Percentiles rank a stretch among this genome's conserved stretches.
Evolutionary conservation across 2,797 vertebrate species (phyloP).

Genomic region (Rousettus madagascariensis): DNA sequence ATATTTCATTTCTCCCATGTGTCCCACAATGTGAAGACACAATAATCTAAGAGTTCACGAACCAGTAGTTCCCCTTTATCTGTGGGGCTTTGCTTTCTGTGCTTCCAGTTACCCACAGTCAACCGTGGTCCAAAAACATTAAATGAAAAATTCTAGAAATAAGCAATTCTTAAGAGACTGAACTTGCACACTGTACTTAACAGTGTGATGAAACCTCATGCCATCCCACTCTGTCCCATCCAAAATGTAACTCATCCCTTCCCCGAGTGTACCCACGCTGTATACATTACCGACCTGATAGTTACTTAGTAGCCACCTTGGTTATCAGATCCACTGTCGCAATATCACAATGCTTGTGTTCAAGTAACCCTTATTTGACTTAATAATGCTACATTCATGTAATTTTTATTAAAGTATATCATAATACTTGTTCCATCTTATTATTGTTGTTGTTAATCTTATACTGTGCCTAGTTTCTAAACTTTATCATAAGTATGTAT

Average conservation of each 20-base stretch:
- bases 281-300: not conserved
- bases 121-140: not conserved
- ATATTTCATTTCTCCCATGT: not conserved
- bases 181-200: not conserved
- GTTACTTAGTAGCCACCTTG: not conserved
- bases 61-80: not conserved
- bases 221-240: no score
- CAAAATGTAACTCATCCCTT: not conserved
- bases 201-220: not conserved
- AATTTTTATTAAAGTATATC: not conserved
- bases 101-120: not conserved
- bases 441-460: not conserved
- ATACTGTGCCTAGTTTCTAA: not conserved
- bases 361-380: not conserved
- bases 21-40: not conserved
- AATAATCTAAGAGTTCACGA: not conserved
- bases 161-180: not conserved
- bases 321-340: not conserved
- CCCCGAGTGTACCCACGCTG: not conserved
- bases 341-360: not conserved
- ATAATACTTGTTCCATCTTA: not conserved
- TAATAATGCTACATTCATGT: not conserved
- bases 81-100: not conserved
- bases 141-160: not conserved
- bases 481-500: not conserved